Evolutionary conservation across 2,888 invertebrate species (phyloP).

Genomic region (Allacma fusca): DNA sequence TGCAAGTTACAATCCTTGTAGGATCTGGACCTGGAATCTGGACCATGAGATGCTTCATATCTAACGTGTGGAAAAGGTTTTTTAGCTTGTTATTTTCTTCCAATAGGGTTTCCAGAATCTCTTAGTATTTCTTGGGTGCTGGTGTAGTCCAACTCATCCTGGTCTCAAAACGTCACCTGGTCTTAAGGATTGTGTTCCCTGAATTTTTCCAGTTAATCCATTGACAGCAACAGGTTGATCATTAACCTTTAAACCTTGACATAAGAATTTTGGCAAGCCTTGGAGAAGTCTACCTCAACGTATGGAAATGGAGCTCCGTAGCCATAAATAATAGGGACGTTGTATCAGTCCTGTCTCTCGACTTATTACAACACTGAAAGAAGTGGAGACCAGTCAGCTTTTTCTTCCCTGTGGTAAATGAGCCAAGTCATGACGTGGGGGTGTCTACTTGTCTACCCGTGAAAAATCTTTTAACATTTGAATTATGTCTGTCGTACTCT

Average conservation of each 20-base stretch:
- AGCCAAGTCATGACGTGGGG: conserved; percentile 32
- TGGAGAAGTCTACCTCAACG: not conserved
- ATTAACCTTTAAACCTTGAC: conserved; percentile 16
- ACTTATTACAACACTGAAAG: not conserved
- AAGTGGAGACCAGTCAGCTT: conserved; percentile 9
- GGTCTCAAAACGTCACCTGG: too few species aligned
- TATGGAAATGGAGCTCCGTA: not conserved
- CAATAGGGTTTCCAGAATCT: too few species aligned
- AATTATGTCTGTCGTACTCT: conserved; percentile 9
- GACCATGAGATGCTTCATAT: too few species aligned
- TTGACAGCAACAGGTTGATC: not conserved
- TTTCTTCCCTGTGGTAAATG: conserved; percentile 33
- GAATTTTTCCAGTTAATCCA: not conserved
- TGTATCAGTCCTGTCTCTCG: not conserved
- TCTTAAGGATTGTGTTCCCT: not conserved
- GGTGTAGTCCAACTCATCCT: too few species aligned
- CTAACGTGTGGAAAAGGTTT: too few species aligned
- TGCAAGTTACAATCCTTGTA: too few species aligned
- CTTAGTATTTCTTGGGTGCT: too few species aligned
- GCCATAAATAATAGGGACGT: conserved; percentile 5
- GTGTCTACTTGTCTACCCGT: conserved; percentile 40
- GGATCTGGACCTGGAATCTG: too few species aligned
- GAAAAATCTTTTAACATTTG: conserved; percentile 33
- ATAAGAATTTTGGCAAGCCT: conserved; percentile 7
- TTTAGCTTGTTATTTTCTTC: too few species aligned